Base-by-base conservation (phyloP, 1,140 invertebrate species). In the Scaptomyza hsui region DNA sequence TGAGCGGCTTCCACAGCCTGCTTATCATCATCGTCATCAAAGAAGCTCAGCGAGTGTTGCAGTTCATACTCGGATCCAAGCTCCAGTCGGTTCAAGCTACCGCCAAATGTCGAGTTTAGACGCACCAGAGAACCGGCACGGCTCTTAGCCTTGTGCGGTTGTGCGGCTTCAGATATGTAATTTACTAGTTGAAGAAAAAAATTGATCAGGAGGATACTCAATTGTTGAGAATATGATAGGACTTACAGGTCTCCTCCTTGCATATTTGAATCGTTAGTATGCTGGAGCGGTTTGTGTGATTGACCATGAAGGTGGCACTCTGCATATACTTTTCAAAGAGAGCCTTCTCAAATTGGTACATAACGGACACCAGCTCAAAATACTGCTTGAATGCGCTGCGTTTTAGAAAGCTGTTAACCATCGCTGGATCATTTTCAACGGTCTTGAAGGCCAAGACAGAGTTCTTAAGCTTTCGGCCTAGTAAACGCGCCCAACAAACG, bases 401-500 rank as follows among this genome's bases (percentile, higher is more conserved):
- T 78, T 95, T 96, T 12, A 95, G 92, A n/a, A 95, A 94, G 59
- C 94, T 96, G 24, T 95, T 92, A 77, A 96, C 94, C 49, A 98
- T 91, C 10, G 85, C 86, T 21, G 86, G 89, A 63, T 89, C 78
- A 73, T 97, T 95, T 35, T 95, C 93, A 1, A 97, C 92, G 59
- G 94, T 93, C 85, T 95, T 93, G 79, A 97, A 97, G 39, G 94
- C 94, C 64, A 97, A 92, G 21, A 97, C 94, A 0, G 96, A 94
- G 52, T 93, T 93, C 90, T 96, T 97, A 13, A 98, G 92, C 57
- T 94, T 94, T 69, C 95, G 93, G 73, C 96, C 96, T 10, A 98
- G 91, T 41, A 95, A 93, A 29, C 95, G 93, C 3, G 94, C 94
- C 97, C 97, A 98, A 83, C 94, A 96, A 49, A 98, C 96, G 12